Percentiles rank a stretch among this genome's conserved stretches.
These are phyloP conservation scores for Popillia japonica DNA, from an alignment of 1,140 invertebrate species.

Conservation along the genomic window DNA sequence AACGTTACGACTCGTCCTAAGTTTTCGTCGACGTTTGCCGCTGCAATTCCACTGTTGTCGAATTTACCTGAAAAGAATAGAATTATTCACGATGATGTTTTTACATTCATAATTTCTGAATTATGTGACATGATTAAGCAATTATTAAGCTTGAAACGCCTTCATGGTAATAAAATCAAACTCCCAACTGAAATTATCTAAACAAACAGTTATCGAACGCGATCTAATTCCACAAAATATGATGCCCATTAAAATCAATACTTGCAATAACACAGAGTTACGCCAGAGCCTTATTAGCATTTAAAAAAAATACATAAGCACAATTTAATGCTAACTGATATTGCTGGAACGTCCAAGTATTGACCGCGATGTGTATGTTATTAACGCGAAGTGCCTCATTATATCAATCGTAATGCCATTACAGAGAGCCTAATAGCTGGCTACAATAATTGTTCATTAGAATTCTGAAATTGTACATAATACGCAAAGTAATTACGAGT, in stretches of 20 bases:
- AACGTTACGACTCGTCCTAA: slow-evolving; percentile 76
- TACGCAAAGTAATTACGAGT: not conserved
- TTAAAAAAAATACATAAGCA: not conserved
- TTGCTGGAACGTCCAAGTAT: not conserved
- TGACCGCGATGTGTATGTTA: not conserved
- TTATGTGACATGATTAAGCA: not conserved
- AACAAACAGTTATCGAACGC: not conserved
- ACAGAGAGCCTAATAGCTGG: not conserved
- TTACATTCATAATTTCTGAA: not conserved
- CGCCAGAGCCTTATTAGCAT: not conserved
- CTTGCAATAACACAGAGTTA: not conserved
- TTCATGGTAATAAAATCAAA: not conserved
- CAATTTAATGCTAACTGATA: not conserved
- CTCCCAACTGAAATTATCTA: not conserved
- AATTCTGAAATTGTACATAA: slow-evolving; percentile 6
- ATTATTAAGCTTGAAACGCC: not conserved
- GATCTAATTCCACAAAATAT: not conserved
- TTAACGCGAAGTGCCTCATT: not conserved
- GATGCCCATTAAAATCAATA: not conserved
- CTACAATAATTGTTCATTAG: not conserved
- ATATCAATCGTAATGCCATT: not conserved
- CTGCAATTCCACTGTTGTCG: slow-evolving; percentile 80
- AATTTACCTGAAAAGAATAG: slow-evolving; percentile 69
- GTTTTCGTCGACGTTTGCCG: slow-evolving; percentile 71
- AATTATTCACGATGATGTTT: not conserved